phyloP scores from a whole-genome alignment of 2,888 invertebrate species.

The Parthenolecanium corni region DNA sequence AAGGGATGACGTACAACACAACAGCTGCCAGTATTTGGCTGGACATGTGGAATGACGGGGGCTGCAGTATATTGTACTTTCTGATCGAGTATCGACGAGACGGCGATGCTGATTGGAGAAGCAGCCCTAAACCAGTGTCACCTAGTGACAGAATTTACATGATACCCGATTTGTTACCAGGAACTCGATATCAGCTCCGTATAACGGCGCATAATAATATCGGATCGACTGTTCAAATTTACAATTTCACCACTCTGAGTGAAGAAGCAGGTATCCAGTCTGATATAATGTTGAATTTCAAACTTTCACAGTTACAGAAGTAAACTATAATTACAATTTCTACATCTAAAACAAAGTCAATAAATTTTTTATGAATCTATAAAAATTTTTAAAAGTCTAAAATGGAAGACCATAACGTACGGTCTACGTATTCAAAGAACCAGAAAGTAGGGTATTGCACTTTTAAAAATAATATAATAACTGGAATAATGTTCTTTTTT shows the following conservation, averaged over 20 bases:
- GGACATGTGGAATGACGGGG: slow-evolving; percentile 80
- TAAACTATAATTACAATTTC: background rate
- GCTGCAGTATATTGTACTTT: slow-evolving; percentile 75
- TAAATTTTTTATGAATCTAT: background rate
- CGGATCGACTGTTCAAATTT: slow-evolving; percentile 67
- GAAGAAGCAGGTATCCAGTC: slow-evolving; percentile 60
- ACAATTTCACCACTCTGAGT: slow-evolving; percentile 73
- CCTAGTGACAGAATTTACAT: slow-evolving; percentile 71
- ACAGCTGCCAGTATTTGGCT: slow-evolving; percentile 77
- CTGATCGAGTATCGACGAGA: slow-evolving; percentile 65
- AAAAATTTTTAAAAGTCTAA: too few species aligned
- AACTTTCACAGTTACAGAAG: background rate
- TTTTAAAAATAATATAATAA: too few species aligned
- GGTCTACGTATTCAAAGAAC: too few species aligned
- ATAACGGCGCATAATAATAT: slow-evolving; percentile 70
- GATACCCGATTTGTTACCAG: slow-evolving; percentile 62
- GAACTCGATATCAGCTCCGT: slow-evolving; percentile 43
- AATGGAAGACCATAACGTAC: too few species aligned
- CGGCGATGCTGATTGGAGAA: slow-evolving; percentile 57
- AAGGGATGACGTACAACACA: slow-evolving; percentile 71
- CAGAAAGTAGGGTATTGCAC: too few species aligned
- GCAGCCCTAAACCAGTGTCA: slow-evolving; percentile 60
- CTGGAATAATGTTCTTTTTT: too few species aligned
- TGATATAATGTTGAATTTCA: background rate
- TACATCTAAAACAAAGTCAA: background rate